Conservation (phyloP, 2,797 vertebrate species). For the Dendrocincla fuliginosa region DNA sequence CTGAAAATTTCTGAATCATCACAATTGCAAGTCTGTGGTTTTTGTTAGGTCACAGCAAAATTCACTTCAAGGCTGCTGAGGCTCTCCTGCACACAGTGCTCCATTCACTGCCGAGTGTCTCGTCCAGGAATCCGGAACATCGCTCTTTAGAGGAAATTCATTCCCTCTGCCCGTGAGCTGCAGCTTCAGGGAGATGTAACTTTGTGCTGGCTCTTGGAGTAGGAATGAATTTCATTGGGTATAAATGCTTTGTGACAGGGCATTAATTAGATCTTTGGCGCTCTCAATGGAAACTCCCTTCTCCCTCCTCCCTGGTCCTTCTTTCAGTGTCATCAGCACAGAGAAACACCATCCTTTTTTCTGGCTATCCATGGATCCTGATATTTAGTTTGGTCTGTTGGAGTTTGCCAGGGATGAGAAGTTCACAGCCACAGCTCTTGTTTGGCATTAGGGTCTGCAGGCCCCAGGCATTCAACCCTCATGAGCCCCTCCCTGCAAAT, state of each 20-base stretch:
- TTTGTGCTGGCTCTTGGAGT: neutral
- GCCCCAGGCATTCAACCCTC: neutral
- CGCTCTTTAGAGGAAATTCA: neutral
- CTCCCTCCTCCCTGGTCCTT: neutral
- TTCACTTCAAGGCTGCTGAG: slow-evolving; percentile 5
- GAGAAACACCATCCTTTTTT: neutral
- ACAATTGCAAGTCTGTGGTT: slow-evolving; percentile 52
- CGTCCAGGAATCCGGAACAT: slow-evolving; percentile 32
- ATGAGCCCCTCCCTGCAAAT: neutral
- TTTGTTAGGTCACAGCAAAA: slow-evolving; percentile 48
- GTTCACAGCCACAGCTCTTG: neutral
- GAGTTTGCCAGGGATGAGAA: neutral
- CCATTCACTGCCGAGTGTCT: slow-evolving; percentile 36
- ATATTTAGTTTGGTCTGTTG: neutral
- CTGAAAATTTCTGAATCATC: slow-evolving; percentile 59
- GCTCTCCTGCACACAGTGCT: slow-evolving; percentile 11
- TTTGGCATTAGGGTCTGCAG: neutral
- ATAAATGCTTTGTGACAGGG: neutral
- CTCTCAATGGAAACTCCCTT: slow-evolving; percentile 4
- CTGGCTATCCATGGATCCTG: neutral
- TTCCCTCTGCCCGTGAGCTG: neutral
- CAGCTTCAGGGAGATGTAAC: neutral
- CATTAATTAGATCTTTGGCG: slow-evolving; percentile 29
- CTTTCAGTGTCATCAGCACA: neutral
- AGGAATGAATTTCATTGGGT: neutral